Evolutionary conservation across 2,888 invertebrate genomes (phyloP), one percentile per base, ranked within the genome.

Genomic region (Seira sanloemensis): DNA sequence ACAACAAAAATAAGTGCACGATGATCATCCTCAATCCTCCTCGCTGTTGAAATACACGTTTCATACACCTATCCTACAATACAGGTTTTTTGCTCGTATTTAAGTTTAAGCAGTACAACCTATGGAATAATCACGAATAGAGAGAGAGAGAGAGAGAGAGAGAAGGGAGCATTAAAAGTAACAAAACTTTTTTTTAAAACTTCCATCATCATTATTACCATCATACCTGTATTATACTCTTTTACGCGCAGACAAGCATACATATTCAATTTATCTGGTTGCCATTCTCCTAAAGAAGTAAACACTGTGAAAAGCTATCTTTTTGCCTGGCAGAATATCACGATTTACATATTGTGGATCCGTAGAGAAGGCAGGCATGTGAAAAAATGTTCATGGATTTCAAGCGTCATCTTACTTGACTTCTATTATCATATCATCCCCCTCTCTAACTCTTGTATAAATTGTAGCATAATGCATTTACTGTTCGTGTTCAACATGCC

Each of bases 201-300:
- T 72, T 82, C 76, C 81, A 80, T 76, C 76, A 69, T 58, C 26
- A 77, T 66, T 24, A 66, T 50, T 50, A 37, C 37, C 4, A n/a
- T 12, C n/a, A 50, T 50, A 50, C 50, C 5, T 50, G 50, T 50
- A 50, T 50, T 50, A 50, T 50, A 50, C n/a, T 50, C 50, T 50
- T 12, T 50, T 50, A 18, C 50, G 50, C 27, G 26, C 26, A 71
- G 1, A 18, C 46, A 19, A 18, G 19, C 19, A 23, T 46, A 27
- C 76, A 24, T 69, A 80, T 82, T 71, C 76, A 82, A 76, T 82
- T 81, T 66, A 71, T 72, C 76, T 76, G 81, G 75, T 37, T 81
- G 65, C 46, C 75, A 80, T 74, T 68, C 80, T 69, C 37, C 62
- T 81, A 27, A 50, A 50, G 50, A 50, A 18, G 50, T 50, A 50